Evolutionary conservation across 2,113 vertebrate species (phyloP), one percentile per base, ranked within the genome.

Genomic region (Apodemus speciosus): DNA sequence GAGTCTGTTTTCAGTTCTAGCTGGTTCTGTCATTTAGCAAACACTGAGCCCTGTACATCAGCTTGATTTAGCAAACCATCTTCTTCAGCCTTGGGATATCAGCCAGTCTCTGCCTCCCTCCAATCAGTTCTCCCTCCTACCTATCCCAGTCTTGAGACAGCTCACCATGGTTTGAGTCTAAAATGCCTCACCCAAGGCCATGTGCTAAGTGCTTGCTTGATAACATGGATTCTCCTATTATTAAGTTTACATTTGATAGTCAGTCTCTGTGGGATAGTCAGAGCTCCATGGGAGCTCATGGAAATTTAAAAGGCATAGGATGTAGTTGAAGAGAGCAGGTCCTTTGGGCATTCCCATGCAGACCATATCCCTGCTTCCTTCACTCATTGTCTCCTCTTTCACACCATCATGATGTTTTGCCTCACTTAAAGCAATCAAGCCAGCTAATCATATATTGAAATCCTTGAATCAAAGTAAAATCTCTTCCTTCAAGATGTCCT

Each of bases 21-120:
- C 69, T 85, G 71, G 58, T 88, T 88, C 40, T 56, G 25, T 88
- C 81, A 58, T 73, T 94, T 25, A 73, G 77, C 68, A 76, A 35
- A 88, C 46, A 27, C 76, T 51, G 60, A 87, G 69, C 56, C 23
- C 18, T 21, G n/a, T 72, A 13, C 3, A 16, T 79, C 46, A 86
- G 10, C 18, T 85, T 64, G 89, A 92, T 40, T 73, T 35, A 32
- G 1, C 25, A 64, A 5, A 1, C 46, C 38, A 81, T 76, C 53
- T 51, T 81, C 14, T 71, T 40, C 43, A 85, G 30, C 6, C 35
- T 92, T 46, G 18, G 66, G 40, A 35, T 69, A 43, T 21, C 69
- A 43, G 66, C 85, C 43, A 40, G 46, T 23, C 51, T 60, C 49
- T 56, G 3, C 58, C 77, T 43, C 60, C 56, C 73, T 43, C 53